A percentile compares a stretch with the other conserved stretches of the same genome.
Evolutionary conservation across 2,113 vertebrate genomes (phyloP).

Genomic region (Excalfactoria chinensis): DNA sequence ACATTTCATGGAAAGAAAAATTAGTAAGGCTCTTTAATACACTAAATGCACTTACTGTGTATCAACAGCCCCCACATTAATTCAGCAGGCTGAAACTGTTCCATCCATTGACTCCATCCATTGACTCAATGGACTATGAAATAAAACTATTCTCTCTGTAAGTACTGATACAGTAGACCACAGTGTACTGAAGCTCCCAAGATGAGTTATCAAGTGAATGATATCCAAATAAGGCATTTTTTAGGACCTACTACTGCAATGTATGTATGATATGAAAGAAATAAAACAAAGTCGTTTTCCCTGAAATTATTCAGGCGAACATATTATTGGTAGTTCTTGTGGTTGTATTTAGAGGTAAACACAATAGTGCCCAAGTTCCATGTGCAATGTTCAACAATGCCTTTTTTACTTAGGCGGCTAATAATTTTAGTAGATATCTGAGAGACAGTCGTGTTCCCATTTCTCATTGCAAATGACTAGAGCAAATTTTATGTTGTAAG

Average conservation of each 20-base stretch:
- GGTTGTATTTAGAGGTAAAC: not conserved
- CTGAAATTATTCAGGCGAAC: not conserved
- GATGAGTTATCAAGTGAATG: slow-evolving; percentile 25
- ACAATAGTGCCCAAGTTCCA: not conserved
- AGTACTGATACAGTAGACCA: not conserved
- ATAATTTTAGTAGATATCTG: not conserved
- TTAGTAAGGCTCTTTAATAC: not conserved
- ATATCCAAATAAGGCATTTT: not conserved
- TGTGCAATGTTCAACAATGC: not conserved
- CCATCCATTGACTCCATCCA: slow-evolving; percentile 41
- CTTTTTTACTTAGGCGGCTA: not conserved
- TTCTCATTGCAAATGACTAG: not conserved
- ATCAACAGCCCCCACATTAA: slow-evolving; percentile 42
- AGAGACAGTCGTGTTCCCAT: not conserved
- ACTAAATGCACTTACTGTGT: not conserved
- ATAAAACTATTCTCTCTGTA: slow-evolving; percentile 37
- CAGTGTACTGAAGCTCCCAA: not conserved
- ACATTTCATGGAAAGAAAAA: not conserved
- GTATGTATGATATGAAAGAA: not conserved
- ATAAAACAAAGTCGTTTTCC: not conserved
- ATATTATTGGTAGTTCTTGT: not conserved
- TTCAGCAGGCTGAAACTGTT: slow-evolving; percentile 45
- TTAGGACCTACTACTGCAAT: not conserved
- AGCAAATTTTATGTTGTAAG: not conserved
- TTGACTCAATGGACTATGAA: slow-evolving; percentile 50